Evolutionary conservation across 2,113 vertebrate genomes (phyloP), one percentile per base, ranked within the genome.

Genomic region (Ictalurus furcatus): DNA sequence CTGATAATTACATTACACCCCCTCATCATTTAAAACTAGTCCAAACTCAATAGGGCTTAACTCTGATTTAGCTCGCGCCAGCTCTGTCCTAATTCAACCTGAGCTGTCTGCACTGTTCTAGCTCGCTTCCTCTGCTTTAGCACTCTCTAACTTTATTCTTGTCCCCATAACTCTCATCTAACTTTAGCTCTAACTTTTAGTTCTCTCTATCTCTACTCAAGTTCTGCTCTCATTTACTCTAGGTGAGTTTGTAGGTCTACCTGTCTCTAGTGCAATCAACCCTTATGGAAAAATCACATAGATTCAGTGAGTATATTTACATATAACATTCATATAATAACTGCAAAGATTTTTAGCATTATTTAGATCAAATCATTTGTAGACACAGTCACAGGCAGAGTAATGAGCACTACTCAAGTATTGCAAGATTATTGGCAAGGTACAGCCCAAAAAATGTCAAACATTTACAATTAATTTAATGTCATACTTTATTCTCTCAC

Each of bases 171-270:
- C 63, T 34, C 84, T n/a, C 0, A 44, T 69, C 63, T 54, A 71
- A 85, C 40, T 69, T 85, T 71, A 69, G 61, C 84, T 71, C 44
- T 85, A 44, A 48, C 59, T 84, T 65, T 52, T 21, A 28, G 59
- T 6, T 65, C 58, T 40, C 58, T 84, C n/a, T 40, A 61, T 1
- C 11, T 61, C 8, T 28, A 54, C n/a, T 28, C 76, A 14, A 28
- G 37, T 48, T 67, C 13, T 48, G 58, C 21, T 67, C 59, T 67
- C 30, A 84, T 37, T 37, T 37, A 37, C 34, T 63, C 8, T 6
- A 21, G 0, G 25, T 12, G 14, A 17, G 48, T 8, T n/a, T 73
- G 13, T 74, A 74, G 71, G 37, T 74, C 34, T 3, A 21, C 12
- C 44, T 76, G 16, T 23, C 6, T 76, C 34, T 40, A 76, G 73